phyloP scores from a whole-genome alignment of 35 echinoderm and acorn worm species.

The Heliocidaris erythrogramma region DNA sequence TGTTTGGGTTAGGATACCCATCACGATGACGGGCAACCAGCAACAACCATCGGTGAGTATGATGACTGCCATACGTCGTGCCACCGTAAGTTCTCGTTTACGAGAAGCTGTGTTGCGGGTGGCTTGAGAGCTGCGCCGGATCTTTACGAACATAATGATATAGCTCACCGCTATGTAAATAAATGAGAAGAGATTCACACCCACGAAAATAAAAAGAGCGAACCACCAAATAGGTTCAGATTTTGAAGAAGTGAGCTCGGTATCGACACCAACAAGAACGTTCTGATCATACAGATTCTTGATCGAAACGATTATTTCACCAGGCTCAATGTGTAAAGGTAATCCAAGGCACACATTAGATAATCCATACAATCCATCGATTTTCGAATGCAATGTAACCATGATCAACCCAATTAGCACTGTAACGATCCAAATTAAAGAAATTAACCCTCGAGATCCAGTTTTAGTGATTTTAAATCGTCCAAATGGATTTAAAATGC shows the following conservation, averaged over 20 bases:
- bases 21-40: neutral
- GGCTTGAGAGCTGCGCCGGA: neutral
- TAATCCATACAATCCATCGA: neutral
- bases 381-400: neutral
- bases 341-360: neutral
- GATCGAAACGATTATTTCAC: neutral
- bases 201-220: neutral
- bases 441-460: neutral
- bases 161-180: neutral
- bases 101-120: neutral
- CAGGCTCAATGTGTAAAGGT: neutral
- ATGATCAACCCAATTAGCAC: neutral
- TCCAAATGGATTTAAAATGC: neutral
- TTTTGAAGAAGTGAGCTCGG: neutral
- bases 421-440: neutral
- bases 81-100: neutral
- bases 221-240: neutral
- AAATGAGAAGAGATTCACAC: neutral
- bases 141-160: neutral
- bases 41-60: neutral
- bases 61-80: neutral
- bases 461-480: neutral
- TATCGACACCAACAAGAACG: neutral
- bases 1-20: neutral
- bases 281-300: neutral